Evolutionary conservation across 35 echinoderm and acorn worm genomes (phyloP), one percentile per base, ranked within the genome.

Genomic region (Apostichopus parvimensis): DNA sequence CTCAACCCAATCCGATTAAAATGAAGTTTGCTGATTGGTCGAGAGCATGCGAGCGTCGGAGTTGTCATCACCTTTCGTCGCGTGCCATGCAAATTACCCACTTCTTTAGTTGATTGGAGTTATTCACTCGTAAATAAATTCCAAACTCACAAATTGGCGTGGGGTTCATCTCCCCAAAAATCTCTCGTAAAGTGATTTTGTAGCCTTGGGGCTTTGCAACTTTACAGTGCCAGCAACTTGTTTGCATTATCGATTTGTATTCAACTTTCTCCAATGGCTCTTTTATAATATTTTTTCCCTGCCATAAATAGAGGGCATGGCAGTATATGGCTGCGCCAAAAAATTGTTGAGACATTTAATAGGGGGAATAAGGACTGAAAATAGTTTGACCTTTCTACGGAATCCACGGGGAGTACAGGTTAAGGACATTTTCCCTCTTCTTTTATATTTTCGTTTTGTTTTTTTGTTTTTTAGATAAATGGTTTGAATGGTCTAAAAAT

Each of bases 31-130:
- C 71, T 73, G 86, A 88, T 88, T 88, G 86, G 86, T 45, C 21
- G 86, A 20, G 34, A 23, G 57, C 86, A 17, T 88, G 86, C 86
- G 86, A 66, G 86, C 86, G 86, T 68, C 23, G 5, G 60, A 45
- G n/a, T 88, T 88, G 86, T 88, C 64, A 72, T 88, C 86, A 73
- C 61, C 86, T 72, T 73, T 68, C 21, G 86, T 88, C 86, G 86
- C 86, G 86, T 88, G 86, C 86, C 86, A 88, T 72, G 86, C 86
- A 88, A 88, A 88, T 88, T 88, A 88, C 86, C 86, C 86, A 88
- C 86, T 72, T 88, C 61, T 88, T 73, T 88, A 88, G 61, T 73
- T 71, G 86, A 88, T 88, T 88, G 86, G 86, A 64, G 86, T 88
- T 88, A 88, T 72, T 88, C 86, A 88, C 86, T 88, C 86, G 86